Evolutionary conservation across 2,888 invertebrate species (phyloP).

Genomic region (Melitaea athalia): DNA sequence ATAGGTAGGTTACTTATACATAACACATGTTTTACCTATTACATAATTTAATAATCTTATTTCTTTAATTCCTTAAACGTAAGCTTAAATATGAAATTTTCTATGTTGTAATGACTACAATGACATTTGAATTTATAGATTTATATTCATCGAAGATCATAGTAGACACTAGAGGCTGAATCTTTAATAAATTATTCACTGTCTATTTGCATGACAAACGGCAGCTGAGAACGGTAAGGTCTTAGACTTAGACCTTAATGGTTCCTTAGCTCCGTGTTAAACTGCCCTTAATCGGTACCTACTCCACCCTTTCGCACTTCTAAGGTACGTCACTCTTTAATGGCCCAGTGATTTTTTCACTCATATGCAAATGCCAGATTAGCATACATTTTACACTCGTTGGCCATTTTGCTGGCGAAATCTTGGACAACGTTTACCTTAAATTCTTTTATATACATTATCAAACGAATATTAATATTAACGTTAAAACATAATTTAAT

Average conservation of each 20-base stretch:
- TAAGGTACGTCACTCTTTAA: slow-evolving; percentile 62
- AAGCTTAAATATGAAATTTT: too few relatives aligned
- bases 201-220: slow-evolving; percentile 79
- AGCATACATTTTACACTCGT: slow-evolving; percentile 68
- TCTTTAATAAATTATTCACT: slow-evolving; percentile 77
- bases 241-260: slow-evolving; percentile 73
- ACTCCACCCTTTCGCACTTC: slow-evolving; percentile 57
- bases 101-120: too few relatives aligned
- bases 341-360: slow-evolving; percentile 73
- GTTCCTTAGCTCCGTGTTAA: slow-evolving; percentile 45
- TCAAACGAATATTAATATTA: too few relatives aligned
- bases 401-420: slow-evolving; percentile 52
- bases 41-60: too few relatives aligned
- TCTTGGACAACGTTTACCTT: slow-evolving; percentile 39
- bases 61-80: too few relatives aligned
- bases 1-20: too few relatives aligned
- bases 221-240: slow-evolving; percentile 62
- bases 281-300: slow-evolving; percentile 37
- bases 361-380: slow-evolving; percentile 73
- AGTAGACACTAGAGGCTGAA: slow-evolving; percentile 60
- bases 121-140: slow-evolving; percentile 49
- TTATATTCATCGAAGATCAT: slow-evolving; percentile 60
- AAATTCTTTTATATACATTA: background rate
- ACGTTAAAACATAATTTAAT: too few relatives aligned
- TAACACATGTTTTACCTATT: too few relatives aligned